Evolutionary conservation across 2,113 vertebrate species (phyloP), one percentile per base, ranked within the genome.

Genomic region (Acrocephalus kingi): DNA sequence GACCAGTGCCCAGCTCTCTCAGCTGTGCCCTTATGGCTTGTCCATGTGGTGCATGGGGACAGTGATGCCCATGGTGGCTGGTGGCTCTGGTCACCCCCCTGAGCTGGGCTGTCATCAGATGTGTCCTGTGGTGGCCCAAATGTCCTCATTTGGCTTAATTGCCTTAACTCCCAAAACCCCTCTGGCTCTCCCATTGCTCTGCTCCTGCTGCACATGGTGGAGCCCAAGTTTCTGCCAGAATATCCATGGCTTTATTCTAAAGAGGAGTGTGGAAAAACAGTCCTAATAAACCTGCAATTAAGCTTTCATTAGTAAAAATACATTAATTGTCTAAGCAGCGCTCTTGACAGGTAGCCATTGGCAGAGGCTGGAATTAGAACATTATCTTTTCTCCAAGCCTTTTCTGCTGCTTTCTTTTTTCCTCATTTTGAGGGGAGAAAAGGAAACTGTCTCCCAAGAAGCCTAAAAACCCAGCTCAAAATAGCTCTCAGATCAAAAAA

Each of bases 401-500:
- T 55, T 86, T 68, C 51, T 62, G 11, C 43, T 96, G 25, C n/a
- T 2, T 71, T 48, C 35, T 69, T 63, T 51, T 37, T 45, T n/a
- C 7, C 41, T 5, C 59, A 28, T 74, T 61, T 46, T 74, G 33
- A 6, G 19, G 35, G 25, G 41, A 64, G 59, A 46, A 54, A 33
- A 58, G 45, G 59, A 45, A 64, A 37, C 84, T 87, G 51, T 92
- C 76, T 97, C 88, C 79, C 83, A 39, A 86, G 94, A 94, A 94
- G 90, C 86, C 88, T 94, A 67, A 96, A 95, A 95, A 24, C 73
- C 27, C 37, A 71, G 31, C 85, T 94, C 71, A 94, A 97, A 97
- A 97, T 95, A 97, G 94, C 95, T 90, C 76, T 88, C 39, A 66
- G 86, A 90, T 83, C 55, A 97, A 95, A 96, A 97, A 95, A 73